These are phyloP conservation scores for Hyperoplus immaculatus DNA, from an alignment of 2,797 vertebrate genomes.

Conservation along the genomic window DNA sequence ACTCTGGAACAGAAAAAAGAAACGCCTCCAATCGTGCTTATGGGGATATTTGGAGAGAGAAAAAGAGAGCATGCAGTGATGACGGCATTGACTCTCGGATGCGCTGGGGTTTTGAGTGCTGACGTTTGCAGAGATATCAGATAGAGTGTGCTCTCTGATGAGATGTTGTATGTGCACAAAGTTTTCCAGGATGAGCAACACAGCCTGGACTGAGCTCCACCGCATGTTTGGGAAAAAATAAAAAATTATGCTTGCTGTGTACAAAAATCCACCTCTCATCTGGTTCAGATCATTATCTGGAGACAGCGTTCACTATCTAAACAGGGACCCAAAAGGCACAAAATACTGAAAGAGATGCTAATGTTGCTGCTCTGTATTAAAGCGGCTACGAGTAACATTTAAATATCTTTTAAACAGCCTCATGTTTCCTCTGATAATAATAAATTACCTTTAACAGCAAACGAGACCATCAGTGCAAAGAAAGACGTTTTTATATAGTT, in stretches of 20 bases:
- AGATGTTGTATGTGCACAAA: slow-evolving; percentile 21
- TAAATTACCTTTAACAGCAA: no score
- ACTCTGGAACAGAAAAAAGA: slow-evolving; percentile 4
- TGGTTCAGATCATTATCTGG: slow-evolving; percentile 69
- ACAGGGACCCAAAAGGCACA: slow-evolving; percentile 26
- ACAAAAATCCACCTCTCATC: slow-evolving; percentile 62
- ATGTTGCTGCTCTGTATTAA: slow-evolving; percentile 16
- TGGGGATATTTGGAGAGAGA: neutral
- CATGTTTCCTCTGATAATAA: no score
- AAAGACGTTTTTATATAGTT: no score
- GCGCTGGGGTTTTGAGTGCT: slow-evolving; percentile 12
- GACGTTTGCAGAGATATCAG: slow-evolving; percentile 47
- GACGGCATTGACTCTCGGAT: slow-evolving; percentile 31
- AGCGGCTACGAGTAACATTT: no score
- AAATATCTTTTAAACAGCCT: no score
- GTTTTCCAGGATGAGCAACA: slow-evolving; percentile 48
- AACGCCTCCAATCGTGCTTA: no score
- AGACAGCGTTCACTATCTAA: slow-evolving; percentile 39
- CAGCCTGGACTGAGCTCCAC: slow-evolving; percentile 17
- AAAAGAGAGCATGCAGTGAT: slow-evolving; percentile 3
- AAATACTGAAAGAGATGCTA: slow-evolving; percentile 26
- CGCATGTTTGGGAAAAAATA: neutral
- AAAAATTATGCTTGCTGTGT: slow-evolving; percentile 18
- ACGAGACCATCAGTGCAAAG: no score
- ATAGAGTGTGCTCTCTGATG: slow-evolving; percentile 4